Evolutionary conservation across 2,888 invertebrate genomes (phyloP).

Genomic region (Drosophila vallismaia): DNA sequence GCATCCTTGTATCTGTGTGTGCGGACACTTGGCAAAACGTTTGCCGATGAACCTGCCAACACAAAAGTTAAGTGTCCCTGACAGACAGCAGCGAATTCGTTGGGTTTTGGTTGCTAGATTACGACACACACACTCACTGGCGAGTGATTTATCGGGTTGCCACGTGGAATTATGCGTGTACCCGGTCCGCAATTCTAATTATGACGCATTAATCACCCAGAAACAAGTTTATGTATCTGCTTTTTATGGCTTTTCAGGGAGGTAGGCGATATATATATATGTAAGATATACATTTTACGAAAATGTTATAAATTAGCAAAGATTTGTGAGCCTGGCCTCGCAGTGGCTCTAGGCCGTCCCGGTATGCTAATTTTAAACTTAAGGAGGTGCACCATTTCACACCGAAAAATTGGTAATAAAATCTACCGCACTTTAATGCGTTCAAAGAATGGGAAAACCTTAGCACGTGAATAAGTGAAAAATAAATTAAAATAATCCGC

Average conservation of each 20-base stretch:
- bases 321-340: conserved; percentile 24
- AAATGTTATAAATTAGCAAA: conserved; percentile 27
- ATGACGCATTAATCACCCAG: conserved; percentile 45
- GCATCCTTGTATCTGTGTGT: background rate
- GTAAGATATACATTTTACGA: conserved; percentile 2
- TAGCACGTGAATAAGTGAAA: conserved; percentile 21
- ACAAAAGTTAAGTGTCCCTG: conserved; percentile 53
- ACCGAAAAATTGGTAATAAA: background rate
- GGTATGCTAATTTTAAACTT: conserved; percentile 13
- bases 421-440: conserved; percentile 1
- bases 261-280: conserved; percentile 10
- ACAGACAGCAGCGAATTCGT: conserved; percentile 35
- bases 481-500: conserved; percentile 56
- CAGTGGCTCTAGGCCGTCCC: background rate
- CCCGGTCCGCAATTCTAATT: conserved; percentile 24
- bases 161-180: conserved; percentile 43
- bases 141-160: conserved; percentile 46
- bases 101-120: conserved; percentile 28
- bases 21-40: conserved; percentile 35
- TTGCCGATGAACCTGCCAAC: conserved; percentile 40
- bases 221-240: conserved; percentile 37
- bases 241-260: conserved; percentile 37
- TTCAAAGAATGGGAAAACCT: background rate
- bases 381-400: background rate
- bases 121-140: conserved; percentile 14